These are phyloP conservation scores for Euphydryas editha DNA, from an alignment of 2,888 invertebrate genomes.

Conservation along the genomic window DNA sequence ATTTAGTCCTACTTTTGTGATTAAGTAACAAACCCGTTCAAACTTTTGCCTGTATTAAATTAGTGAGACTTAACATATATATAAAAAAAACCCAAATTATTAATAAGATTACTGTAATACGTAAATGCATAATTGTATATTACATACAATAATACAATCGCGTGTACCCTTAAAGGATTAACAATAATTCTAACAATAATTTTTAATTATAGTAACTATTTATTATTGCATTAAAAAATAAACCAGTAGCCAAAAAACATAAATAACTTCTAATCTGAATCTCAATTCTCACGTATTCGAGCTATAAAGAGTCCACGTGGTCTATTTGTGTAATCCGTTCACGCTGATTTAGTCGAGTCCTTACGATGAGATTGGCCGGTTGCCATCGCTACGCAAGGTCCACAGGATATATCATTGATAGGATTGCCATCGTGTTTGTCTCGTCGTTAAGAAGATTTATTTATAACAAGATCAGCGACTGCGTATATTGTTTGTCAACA, in stretches of 20 bases:
- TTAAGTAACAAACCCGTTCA: no score
- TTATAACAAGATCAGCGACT: background rate
- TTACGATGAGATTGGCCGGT: conserved; percentile 26
- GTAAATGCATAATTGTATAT: no score
- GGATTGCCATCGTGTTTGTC: conserved; percentile 1
- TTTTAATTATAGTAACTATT: no score
- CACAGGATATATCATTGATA: conserved; percentile 27
- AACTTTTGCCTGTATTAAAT: no score
- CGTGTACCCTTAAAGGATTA: no score
- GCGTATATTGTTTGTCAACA: no score
- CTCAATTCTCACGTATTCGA: background rate
- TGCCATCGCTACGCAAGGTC: conserved; percentile 38
- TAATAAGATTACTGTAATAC: no score
- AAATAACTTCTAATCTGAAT: conserved; percentile 1
- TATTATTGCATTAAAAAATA: background rate
- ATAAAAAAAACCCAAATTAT: no score
- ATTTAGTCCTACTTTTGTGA: no score
- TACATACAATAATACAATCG: no score
- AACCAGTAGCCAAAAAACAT: background rate
- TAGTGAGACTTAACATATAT: no score
- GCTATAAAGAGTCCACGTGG: conserved; percentile 10
- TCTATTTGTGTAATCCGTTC: conserved; percentile 29
- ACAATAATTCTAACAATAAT: no score
- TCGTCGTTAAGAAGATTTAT: background rate
- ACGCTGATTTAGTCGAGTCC: conserved; percentile 31